A percentile compares a stretch with the other conserved stretches of the same genome.
These are phyloP conservation scores for Tiphia femorata DNA, from an alignment of 2,888 invertebrate genomes.

Conservation along the genomic window DNA sequence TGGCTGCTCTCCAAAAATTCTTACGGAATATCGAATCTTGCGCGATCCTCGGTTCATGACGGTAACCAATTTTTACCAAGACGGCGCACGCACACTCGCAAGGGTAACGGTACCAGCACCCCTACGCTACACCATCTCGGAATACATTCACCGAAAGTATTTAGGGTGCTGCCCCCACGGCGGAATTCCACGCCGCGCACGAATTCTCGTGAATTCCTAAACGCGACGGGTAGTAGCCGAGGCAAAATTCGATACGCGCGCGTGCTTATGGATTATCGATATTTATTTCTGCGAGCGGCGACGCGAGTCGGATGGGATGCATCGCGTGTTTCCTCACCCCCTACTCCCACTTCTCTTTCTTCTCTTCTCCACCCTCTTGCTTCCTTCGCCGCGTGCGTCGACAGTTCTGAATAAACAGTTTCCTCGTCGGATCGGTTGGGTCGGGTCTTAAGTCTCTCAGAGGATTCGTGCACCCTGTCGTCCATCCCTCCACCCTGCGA, in stretches of 20 bases:
- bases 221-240: not conserved
- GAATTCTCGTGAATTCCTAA: constrained; percentile 30
- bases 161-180: not conserved
- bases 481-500: too few relatives aligned
- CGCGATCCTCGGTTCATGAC: too few relatives aligned
- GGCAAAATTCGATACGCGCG: constrained; percentile 32
- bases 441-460: constrained; percentile 34
- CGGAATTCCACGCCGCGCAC: constrained; percentile 17
- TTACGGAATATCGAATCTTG: too few relatives aligned
- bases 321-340: too few relatives aligned
- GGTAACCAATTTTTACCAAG: too few relatives aligned
- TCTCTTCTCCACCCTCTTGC: not conserved
- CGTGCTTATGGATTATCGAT: constrained; percentile 41
- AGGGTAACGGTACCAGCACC: not conserved
- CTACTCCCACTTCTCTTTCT: too few relatives aligned
- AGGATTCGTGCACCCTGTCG: constrained; percentile 58
- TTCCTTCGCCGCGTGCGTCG: not conserved
- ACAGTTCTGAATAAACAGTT: not conserved
- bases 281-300: constrained; percentile 18
- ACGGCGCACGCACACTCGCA: constrained; percentile 13
- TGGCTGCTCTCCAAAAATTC: too few relatives aligned
- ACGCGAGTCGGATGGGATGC: too few relatives aligned
- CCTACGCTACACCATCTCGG: too few relatives aligned
- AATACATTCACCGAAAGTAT: not conserved
- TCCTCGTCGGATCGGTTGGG: not conserved